phyloP scores from a whole-genome alignment of 2,888 invertebrate species.

The Opisthograptis luteolata region DNA sequence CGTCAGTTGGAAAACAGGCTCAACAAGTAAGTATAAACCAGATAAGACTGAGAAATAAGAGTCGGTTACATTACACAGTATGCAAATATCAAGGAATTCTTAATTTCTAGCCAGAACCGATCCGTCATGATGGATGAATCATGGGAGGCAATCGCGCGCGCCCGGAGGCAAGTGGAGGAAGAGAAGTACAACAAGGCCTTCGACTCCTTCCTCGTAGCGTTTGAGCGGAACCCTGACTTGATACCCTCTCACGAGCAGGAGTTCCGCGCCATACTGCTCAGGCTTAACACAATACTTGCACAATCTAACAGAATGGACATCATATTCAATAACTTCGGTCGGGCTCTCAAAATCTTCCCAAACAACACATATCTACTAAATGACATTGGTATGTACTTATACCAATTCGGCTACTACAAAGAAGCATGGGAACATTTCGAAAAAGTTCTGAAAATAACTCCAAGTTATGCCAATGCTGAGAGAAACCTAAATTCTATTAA shows the following conservation, averaged over 20 bases:
- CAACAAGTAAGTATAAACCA: too few species aligned
- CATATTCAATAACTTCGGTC: slow-evolving; percentile 61
- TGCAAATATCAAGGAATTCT: neutral
- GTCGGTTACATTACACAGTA: too few species aligned
- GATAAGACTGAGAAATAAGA: too few species aligned
- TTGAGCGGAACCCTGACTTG: slow-evolving; percentile 52
- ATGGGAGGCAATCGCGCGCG: slow-evolving; percentile 49
- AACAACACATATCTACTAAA: slow-evolving; percentile 58
- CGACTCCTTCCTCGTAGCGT: slow-evolving; percentile 59
- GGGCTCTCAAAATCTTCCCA: slow-evolving; percentile 58
- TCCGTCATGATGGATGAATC: slow-evolving; percentile 24
- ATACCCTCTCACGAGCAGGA: slow-evolving; percentile 53
- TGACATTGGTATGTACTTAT: slow-evolving; percentile 70
- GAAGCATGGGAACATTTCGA: slow-evolving; percentile 85
- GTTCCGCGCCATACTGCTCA: slow-evolving; percentile 54
- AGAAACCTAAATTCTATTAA: slow-evolving; percentile 88
- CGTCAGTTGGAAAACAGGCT: too few species aligned
- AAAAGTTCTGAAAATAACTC: slow-evolving; percentile 76
- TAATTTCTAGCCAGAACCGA: too few species aligned
- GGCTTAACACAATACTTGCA: slow-evolving; percentile 51
- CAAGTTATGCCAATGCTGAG: slow-evolving; percentile 83
- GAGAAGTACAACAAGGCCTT: slow-evolving; percentile 60
- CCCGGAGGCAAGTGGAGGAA: slow-evolving; percentile 48
- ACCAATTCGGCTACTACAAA: slow-evolving; percentile 80
- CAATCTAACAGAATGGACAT: slow-evolving; percentile 44